Percentiles rank a stretch among this genome's conserved stretches.
phyloP scores from a whole-genome alignment of 2,797 vertebrate genomes.

The Enteromius fasciolatus region DNA sequence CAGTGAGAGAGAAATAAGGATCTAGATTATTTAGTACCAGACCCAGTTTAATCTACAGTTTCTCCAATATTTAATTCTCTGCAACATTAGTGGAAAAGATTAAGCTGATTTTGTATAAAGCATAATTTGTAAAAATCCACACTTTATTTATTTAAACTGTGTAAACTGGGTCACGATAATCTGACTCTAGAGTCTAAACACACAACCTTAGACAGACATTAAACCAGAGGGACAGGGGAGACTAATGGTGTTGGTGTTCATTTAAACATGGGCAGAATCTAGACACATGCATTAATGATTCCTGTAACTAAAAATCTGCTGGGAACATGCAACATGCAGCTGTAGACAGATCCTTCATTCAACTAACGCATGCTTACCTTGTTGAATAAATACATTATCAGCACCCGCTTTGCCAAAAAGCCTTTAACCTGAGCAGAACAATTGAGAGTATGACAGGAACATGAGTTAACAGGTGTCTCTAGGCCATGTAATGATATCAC shows the following conservation, averaged over 20 bases:
- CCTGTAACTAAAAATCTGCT: constrained; percentile 9
- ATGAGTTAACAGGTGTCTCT: constrained; percentile 31
- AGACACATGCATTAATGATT: constrained; percentile 44
- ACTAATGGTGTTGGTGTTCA: constrained; percentile 7
- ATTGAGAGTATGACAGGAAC: constrained; percentile 53
- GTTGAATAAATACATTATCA: constrained; percentile 96
- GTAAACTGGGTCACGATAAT: constrained; percentile 24
- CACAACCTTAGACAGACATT: neutral
- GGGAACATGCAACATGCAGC: constrained; percentile 8
- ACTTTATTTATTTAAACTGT: neutral
- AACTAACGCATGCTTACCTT: constrained; percentile 77
- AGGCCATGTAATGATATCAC: constrained; percentile 25
- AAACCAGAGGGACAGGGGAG: neutral
- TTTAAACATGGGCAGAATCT: constrained; percentile 56
- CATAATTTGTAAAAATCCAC: neutral
- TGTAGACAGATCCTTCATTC: constrained; percentile 1
- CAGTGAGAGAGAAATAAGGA: neutral
- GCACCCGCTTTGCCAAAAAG: constrained; percentile 88
- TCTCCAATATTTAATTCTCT: neutral
- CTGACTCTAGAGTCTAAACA: neutral
- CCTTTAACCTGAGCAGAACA: constrained; percentile 85
- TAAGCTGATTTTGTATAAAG: neutral
- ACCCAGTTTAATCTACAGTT: constrained; percentile 28
- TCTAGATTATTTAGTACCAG: neutral
- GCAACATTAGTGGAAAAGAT: neutral